Evolutionary conservation across 2,888 invertebrate species (phyloP).

Genomic region (Diachrysia chrysitis): DNA sequence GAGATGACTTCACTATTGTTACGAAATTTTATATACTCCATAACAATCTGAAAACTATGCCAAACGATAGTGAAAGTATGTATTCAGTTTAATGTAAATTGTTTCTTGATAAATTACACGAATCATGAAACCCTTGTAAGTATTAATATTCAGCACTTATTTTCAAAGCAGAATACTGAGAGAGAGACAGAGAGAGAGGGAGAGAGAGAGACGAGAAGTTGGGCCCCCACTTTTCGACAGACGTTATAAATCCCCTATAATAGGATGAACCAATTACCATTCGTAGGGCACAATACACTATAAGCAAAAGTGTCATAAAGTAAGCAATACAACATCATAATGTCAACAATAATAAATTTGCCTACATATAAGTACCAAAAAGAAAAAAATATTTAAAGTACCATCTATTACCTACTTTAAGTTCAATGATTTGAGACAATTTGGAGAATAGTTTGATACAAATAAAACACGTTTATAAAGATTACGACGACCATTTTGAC

Average conservation of each 20-base stretch:
- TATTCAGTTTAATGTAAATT: background rate
- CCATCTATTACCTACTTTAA: too few species aligned
- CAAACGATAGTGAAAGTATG: constrained; percentile 22
- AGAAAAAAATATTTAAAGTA: too few species aligned
- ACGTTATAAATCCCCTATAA: constrained; percentile 2
- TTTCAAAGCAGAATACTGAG: too few species aligned
- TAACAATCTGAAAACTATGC: constrained; percentile 15
- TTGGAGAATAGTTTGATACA: too few species aligned
- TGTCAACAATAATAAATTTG: background rate
- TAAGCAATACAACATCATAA: background rate
- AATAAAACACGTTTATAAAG: too few species aligned
- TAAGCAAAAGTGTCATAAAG: background rate
- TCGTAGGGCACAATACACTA: background rate
- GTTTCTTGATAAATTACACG: background rate
- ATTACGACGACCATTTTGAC: too few species aligned
- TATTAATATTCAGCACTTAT: background rate
- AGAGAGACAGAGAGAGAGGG: background rate
- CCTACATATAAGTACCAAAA: too few species aligned
- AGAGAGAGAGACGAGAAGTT: background rate
- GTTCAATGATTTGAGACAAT: too few species aligned
- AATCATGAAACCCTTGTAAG: background rate
- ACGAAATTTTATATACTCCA: constrained; percentile 23
- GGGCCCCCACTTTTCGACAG: background rate
- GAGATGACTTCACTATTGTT: constrained; percentile 15
- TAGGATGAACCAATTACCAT: background rate